Percentiles rank a stretch among this genome's conserved stretches.
These are phyloP conservation scores for Diploptera punctata DNA, from an alignment of 2,888 invertebrate species.

Conservation along the genomic window DNA sequence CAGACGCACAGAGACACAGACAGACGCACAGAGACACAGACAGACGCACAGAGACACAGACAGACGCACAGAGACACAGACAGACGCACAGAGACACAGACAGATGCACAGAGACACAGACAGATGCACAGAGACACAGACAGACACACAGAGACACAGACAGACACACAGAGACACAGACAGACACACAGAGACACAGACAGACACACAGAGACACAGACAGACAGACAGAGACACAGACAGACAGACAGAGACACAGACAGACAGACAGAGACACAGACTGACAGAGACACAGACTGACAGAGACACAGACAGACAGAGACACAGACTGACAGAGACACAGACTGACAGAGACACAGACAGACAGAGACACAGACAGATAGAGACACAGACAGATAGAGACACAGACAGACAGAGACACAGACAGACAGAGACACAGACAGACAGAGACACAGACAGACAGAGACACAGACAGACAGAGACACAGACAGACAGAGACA, in stretches of 20 bases:
- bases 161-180: not conserved
- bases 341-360: not conserved
- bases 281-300: not conserved
- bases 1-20: too few species aligned
- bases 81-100: too few species aligned
- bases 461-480: conserved; percentile 17
- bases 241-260: not conserved
- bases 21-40: too few species aligned
- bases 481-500: not conserved
- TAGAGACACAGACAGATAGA: too few species aligned
- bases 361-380: conserved; percentile 16
- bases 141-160: too few species aligned
- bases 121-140: too few species aligned
- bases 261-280: not conserved
- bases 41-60: too few species aligned
- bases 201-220: not conserved
- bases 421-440: conserved; percentile 15
- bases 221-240: not conserved
- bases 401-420: conserved; percentile 3
- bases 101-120: too few species aligned
- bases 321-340: not conserved
- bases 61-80: too few species aligned
- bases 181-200: not conserved
- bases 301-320: not conserved
- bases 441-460: not conserved